phyloP scores from a whole-genome alignment of 2,888 invertebrate genomes.

The Sarcophaga variegata region DNA sequence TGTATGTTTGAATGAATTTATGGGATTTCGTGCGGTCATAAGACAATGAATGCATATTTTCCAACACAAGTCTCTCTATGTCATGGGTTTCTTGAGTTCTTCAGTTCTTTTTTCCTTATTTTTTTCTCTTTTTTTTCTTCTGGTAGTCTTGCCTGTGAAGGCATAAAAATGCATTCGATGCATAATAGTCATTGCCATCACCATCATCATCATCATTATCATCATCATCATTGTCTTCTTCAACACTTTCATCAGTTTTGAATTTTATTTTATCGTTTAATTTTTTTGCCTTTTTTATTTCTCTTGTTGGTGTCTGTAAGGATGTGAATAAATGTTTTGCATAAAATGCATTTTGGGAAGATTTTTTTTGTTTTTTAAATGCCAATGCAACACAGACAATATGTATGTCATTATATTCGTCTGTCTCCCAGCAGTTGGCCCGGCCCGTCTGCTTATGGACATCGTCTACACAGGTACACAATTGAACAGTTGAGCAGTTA shows the following conservation, averaged over 20 bases:
- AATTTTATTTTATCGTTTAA: constrained; percentile 8
- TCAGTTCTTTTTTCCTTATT: not conserved
- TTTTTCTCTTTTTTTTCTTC: not conserved
- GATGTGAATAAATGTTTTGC: constrained; percentile 65
- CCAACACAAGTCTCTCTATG: constrained; percentile 32
- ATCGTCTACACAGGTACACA: constrained; percentile 34
- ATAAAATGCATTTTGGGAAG: constrained; percentile 61
- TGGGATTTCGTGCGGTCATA: constrained; percentile 61
- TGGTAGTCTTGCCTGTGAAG: constrained; percentile 59
- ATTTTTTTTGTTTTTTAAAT: constrained; percentile 20
- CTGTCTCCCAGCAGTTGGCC: not conserved
- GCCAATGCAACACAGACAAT: not conserved
- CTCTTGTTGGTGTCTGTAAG: constrained; percentile 58
- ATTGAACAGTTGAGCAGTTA: constrained; percentile 42
- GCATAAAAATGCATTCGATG: constrained; percentile 65
- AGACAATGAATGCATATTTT: constrained; percentile 55
- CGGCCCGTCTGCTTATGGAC: constrained; percentile 7
- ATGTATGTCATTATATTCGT: not conserved
- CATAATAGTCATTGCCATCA: constrained; percentile 23
- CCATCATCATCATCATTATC: no score
- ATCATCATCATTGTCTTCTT: constrained; percentile 20
- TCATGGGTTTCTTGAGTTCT: not conserved
- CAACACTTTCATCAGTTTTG: constrained; percentile 57
- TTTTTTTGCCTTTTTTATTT: not conserved
- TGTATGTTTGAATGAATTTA: constrained; percentile 55